phyloP scores from a whole-genome alignment of 2,888 invertebrate species.

The Lithophane leautieri region DNA sequence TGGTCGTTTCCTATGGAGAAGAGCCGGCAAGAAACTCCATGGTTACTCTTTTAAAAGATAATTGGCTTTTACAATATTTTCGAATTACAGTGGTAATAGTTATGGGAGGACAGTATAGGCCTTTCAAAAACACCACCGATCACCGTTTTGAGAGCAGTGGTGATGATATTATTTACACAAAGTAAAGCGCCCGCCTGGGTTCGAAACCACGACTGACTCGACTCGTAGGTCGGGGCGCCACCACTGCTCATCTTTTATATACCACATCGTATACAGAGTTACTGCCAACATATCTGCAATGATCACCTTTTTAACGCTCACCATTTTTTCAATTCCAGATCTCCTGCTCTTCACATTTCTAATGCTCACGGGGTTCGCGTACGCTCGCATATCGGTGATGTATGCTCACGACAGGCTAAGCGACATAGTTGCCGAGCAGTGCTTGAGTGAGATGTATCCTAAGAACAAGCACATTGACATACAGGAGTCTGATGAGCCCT shows the following conservation, averaged over 20 bases:
- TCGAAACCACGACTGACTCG: no score
- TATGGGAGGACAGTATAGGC: no score
- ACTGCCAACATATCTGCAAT: not conserved
- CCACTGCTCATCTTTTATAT: not conserved
- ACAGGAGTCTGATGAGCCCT: conserved; percentile 85
- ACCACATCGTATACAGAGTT: no score
- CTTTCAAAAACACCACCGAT: no score
- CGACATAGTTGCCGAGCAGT: conserved; percentile 81
- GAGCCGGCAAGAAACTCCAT: no score
- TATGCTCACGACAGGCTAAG: conserved; percentile 85
- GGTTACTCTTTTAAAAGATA: no score
- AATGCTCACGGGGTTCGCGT: conserved; percentile 64
- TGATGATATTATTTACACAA: not conserved
- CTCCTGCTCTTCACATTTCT: conserved; percentile 62
- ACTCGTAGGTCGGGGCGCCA: no score
- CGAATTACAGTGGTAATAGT: no score
- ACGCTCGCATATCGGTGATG: conserved; percentile 84
- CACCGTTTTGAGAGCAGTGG: no score
- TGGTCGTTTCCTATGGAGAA: no score
- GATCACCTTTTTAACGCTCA: not conserved
- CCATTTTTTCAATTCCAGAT: conserved; percentile 53
- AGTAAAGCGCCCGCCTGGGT: no score
- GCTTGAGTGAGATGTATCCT: conserved; percentile 85
- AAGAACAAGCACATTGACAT: conserved; percentile 77
- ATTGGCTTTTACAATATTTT: no score